Evolutionary conservation across 1,140 invertebrate species (phyloP).

Genomic region (Micrasema longulum): DNA sequence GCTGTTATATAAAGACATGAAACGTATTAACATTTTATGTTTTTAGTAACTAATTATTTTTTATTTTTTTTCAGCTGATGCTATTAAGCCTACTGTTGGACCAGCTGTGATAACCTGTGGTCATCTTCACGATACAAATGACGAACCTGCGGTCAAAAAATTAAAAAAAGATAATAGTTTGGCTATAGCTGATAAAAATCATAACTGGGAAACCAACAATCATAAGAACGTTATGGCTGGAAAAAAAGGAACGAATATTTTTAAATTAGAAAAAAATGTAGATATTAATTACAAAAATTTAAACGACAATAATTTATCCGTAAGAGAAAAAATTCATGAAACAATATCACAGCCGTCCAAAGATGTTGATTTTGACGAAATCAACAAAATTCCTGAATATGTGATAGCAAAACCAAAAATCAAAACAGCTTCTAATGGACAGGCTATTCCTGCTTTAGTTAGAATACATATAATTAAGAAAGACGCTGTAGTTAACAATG

Average conservation of each 20-base stretch:
- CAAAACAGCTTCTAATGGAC: constrained; percentile 32
- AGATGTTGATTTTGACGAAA: constrained; percentile 30
- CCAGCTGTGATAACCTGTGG: neutral
- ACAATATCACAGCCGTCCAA: constrained; percentile 13
- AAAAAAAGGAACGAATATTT: constrained; percentile 14
- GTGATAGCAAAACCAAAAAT: constrained; percentile 44
- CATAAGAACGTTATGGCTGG: neutral
- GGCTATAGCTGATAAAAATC: constrained; percentile 46
- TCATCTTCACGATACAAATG: neutral
- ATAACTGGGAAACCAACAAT: constrained; percentile 45
- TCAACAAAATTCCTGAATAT: constrained; percentile 44
- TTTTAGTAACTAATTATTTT: neutral
- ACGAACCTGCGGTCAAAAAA: constrained; percentile 5
- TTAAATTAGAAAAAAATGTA: neutral
- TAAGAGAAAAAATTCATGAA: constrained; percentile 17
- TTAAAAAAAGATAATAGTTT: neutral
- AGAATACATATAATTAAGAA: constrained; percentile 53
- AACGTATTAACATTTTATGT: too few relatives aligned
- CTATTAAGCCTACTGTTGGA: constrained; percentile 7
- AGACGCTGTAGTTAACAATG: constrained; percentile 29
- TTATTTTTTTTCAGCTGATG: constrained; percentile 38
- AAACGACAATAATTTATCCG: constrained; percentile 18
- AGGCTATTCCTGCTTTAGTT: constrained; percentile 47
- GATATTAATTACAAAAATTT: neutral
- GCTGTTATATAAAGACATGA: too few relatives aligned